phyloP scores from a whole-genome alignment of 2,113 vertebrate species.

The Catharus minimus region DNA sequence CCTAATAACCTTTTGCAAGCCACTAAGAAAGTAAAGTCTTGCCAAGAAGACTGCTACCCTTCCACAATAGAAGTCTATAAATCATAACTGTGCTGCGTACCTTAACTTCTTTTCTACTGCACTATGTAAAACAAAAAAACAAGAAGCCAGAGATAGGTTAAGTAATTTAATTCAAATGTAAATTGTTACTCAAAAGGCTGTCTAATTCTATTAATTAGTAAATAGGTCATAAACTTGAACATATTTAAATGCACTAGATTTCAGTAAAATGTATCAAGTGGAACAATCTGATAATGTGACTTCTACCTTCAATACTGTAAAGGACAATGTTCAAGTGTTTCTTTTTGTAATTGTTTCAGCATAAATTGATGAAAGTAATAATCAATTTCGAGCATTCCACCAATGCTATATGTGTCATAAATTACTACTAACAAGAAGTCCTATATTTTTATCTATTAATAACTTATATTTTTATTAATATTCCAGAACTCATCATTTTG shows the following conservation, averaged over 20 bases:
- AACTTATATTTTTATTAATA: background rate
- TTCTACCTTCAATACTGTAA: background rate
- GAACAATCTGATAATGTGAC: background rate
- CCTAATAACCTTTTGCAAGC: constrained; percentile 10
- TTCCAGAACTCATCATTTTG: background rate
- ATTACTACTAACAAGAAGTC: background rate
- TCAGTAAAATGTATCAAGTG: background rate
- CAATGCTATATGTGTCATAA: background rate
- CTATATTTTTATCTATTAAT: background rate
- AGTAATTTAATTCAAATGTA: constrained; percentile 1
- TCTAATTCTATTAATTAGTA: constrained; percentile 12
- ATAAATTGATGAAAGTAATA: background rate
- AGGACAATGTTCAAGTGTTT: background rate
- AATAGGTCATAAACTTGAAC: background rate
- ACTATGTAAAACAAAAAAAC: background rate
- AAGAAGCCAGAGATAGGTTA: background rate
- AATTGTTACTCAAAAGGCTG: background rate
- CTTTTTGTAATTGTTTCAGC: background rate
- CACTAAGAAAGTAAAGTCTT: constrained; percentile 2
- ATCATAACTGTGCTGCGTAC: background rate
- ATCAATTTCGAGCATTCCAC: background rate
- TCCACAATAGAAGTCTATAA: constrained; percentile 35
- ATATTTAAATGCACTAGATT: background rate
- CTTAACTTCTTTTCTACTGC: constrained; percentile 9
- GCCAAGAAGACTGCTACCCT: constrained; percentile 29